Base-by-base conservation (phyloP, 2,113 vertebrate species). In the Ophthalmolycus amberensis region DNA sequence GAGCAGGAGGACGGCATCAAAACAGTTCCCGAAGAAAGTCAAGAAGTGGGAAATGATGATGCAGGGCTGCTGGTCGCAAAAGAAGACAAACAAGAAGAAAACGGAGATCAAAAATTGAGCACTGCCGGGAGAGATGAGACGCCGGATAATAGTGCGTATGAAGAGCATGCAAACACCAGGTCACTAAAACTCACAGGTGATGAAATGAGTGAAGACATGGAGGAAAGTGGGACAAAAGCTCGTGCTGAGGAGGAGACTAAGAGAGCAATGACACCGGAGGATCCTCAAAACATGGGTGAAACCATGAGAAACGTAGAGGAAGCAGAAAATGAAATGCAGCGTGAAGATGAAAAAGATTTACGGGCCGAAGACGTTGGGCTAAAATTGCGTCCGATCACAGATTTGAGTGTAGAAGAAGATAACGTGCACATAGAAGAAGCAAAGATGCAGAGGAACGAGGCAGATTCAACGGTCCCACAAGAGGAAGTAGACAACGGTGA, bases 41-140 rank as follows among this genome's bases (percentile, higher is more conserved):
- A 37, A 81, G 77, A 59, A 52, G 71, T 34, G 63, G 75, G 63
- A 71, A 69, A 34, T 48, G 52, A 84, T 72, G 18, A 75, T 25
- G 62, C 59, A 52, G 56, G 2, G 15, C 25, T 34, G 15, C 59
- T 40, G 2, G 0, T 54, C 1, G 4, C 37, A 22, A 25, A 86
- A 56, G 63, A 79, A 34, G 75, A 79, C 0, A 1, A 79, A 54
- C 59, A 54, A 59, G 1, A 82, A 20, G 46, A 74, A 9, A 50
- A 56, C 5, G 1, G 37, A 25, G 16, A 58, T 60, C 0, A 0
- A 3, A 48, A 29, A 48, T 20, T 15, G 14, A 0, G 9, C 70
- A 20, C 48, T 38, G 0, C 2, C 0, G 9, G 11, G 16, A 46
- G 2, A 73, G 27, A 10, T 44, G 25, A 63, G n/a, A 67, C 0